A percentile compares a stretch with the other conserved stretches of the same genome.
These are phyloP conservation scores for Sphaerodactylus townsendi DNA, from an alignment of 2,113 vertebrate genomes.

Conservation along the genomic window DNA sequence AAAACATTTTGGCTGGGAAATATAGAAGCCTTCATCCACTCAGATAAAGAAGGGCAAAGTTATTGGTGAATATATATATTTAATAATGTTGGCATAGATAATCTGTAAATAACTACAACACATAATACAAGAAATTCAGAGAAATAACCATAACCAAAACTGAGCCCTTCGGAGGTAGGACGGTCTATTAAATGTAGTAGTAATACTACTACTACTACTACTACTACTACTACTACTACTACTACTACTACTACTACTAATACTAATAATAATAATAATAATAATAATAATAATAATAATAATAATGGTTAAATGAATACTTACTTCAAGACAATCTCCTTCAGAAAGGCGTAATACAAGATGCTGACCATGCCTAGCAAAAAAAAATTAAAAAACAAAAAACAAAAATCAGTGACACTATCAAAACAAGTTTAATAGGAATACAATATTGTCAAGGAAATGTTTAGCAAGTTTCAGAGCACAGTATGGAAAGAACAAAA, in stretches of 20 bases:
- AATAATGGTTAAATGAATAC: too few relatives aligned
- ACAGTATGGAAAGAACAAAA: background rate
- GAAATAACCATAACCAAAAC: background rate
- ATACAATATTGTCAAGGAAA: background rate
- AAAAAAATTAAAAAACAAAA: constrained; percentile 14
- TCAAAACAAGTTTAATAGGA: background rate
- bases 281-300: too few relatives aligned
- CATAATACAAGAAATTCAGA: too few relatives aligned
- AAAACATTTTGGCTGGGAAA: background rate
- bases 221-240: too few relatives aligned
- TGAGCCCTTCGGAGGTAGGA: too few relatives aligned
- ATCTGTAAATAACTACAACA: background rate
- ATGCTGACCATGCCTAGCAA: constrained; percentile 31
- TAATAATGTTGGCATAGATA: background rate
- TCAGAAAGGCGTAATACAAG: constrained; percentile 23
- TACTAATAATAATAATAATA: too few relatives aligned
- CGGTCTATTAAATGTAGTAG: too few relatives aligned
- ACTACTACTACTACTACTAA: too few relatives aligned
- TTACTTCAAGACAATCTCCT: constrained; percentile 39
- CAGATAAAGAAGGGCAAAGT: background rate
- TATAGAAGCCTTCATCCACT: background rate
- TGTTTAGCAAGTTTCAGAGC: background rate
- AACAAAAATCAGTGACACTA: background rate
- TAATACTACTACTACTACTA: too few relatives aligned
- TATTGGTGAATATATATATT: background rate